phyloP scores from a whole-genome alignment of 2,113 vertebrate genomes.

The Himantopus leucocephalus region DNA sequence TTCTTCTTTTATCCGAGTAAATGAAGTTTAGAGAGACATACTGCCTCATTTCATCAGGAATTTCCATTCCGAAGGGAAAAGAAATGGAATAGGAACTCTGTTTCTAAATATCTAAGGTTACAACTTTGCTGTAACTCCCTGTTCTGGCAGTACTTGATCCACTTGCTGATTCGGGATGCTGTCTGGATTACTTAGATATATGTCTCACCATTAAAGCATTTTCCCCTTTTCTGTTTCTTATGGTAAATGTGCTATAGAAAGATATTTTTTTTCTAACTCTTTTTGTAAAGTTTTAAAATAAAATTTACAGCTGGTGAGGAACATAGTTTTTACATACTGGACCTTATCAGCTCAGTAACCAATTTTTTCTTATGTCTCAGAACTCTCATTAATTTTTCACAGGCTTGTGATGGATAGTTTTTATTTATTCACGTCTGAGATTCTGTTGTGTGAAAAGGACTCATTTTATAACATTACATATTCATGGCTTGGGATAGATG shows the following conservation, averaged over 20 bases:
- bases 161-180: background rate
- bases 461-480: conserved; percentile 98
- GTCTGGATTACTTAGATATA: background rate
- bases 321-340: conserved; percentile 66
- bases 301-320: conserved; percentile 45
- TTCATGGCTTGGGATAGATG: conserved; percentile 97
- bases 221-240: background rate
- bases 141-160: background rate
- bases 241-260: background rate
- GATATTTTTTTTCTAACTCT: background rate
- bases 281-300: conserved; percentile 16
- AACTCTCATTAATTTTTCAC: conserved; percentile 94
- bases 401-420: conserved; percentile 91
- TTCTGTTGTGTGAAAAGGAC: conserved; percentile 95
- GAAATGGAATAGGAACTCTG: background rate
- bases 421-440: conserved; percentile 95
- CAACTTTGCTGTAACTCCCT: background rate
- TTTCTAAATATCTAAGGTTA: background rate
- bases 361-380: conserved; percentile 75
- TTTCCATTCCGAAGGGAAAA: background rate
- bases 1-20: conserved; percentile 3
- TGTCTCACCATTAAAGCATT: background rate
- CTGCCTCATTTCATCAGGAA: background rate
- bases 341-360: conserved; percentile 75
- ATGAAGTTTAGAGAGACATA: background rate